Base-by-base conservation (phyloP, 1,140 invertebrate genomes). In the Mercenaria mercenaria region DNA sequence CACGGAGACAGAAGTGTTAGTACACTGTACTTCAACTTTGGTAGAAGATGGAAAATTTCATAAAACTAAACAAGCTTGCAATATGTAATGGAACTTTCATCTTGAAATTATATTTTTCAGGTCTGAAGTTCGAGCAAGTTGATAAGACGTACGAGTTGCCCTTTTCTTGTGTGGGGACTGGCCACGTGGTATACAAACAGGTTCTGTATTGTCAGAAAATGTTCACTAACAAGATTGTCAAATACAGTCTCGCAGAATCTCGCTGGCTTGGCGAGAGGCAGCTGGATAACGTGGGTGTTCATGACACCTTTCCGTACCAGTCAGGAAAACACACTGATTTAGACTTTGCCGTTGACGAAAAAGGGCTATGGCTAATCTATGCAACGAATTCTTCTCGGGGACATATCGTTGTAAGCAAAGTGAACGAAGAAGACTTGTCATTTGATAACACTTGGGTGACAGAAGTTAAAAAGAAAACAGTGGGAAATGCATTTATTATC, bases 341-440 rank as follows among this genome's bases (percentile, higher is more conserved):
- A 37, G 94, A 95, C 81, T 93, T 95, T 67, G 94, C 94, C 39
- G 91, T 95, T 0, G 94, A 95, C 64, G 94, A 95, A 74, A 83
- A 84, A 6, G 94, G 94, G 81, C 80, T 95, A 61, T 95, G 95
- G 95, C 92, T 93, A 1, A 91, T 94, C 34, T 94, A 95, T 86
- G 92, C 94, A 43, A 94, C 94, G 0, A 76, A 90, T 20, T 89
- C 87, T 32, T 92, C 93, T 0, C 92, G 89, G 0, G 95, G 95
- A 4, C 92, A 94, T 69, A 92, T 95, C 34, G 91, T 95, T 43
- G 93, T 95, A 18, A 92, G 91, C 34, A 93, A 94, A 81, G 69
- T 95, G 2, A 87, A 94, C 74, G 91, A 92, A 15, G 91, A 92
- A 10, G 91, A 89, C 26, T 87, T 95, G 50, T 84, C 88, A 0